Conservation (phyloP, 1,140 invertebrate genomes). For the Zaprionus nigranus region DNA sequence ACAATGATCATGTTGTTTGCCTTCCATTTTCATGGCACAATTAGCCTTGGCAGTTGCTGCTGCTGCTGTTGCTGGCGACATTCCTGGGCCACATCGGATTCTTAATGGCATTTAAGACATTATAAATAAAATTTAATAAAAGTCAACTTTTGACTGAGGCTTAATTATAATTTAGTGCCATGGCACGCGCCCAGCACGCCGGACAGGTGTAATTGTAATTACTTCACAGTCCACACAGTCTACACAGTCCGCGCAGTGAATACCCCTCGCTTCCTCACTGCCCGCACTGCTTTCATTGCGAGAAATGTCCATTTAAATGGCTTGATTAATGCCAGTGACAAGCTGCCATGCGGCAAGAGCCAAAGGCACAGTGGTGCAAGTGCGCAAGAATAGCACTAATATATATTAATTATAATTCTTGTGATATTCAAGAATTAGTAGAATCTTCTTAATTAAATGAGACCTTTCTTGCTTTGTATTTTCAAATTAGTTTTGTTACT, state of each 20-base stretch:
- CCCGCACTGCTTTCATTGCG: conserved; percentile 58
- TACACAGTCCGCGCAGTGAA: conserved; percentile 27
- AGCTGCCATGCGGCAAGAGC: conserved; percentile 52
- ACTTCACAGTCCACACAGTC: conserved; percentile 40
- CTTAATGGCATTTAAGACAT: conserved; percentile 74
- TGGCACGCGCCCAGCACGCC: conserved; percentile 55
- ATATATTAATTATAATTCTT: no score
- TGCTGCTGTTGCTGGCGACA: conserved; percentile 9
- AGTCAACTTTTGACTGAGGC: conserved; percentile 74
- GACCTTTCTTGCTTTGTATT: no score
- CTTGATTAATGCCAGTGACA: conserved; percentile 76
- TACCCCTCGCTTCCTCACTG: conserved; percentile 8
- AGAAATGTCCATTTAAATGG: conserved; percentile 79
- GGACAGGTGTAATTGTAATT: conserved; percentile 81
- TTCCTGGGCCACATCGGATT: conserved; percentile 31
- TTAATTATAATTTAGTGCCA: conserved; percentile 78
- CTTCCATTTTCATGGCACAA: conserved; percentile 45
- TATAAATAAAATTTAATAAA: conserved; percentile 82
- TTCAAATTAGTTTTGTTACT: no score
- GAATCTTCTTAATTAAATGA: no score
- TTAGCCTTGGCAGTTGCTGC: conserved; percentile 48
- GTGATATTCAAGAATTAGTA: no score
- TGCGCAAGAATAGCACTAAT: no score
- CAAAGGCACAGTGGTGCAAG: conserved; percentile 45
- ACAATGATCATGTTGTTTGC: conserved; percentile 25